These are phyloP conservation scores for Nettapus auritus DNA, from an alignment of 2,113 vertebrate species.

Conservation along the genomic window DNA sequence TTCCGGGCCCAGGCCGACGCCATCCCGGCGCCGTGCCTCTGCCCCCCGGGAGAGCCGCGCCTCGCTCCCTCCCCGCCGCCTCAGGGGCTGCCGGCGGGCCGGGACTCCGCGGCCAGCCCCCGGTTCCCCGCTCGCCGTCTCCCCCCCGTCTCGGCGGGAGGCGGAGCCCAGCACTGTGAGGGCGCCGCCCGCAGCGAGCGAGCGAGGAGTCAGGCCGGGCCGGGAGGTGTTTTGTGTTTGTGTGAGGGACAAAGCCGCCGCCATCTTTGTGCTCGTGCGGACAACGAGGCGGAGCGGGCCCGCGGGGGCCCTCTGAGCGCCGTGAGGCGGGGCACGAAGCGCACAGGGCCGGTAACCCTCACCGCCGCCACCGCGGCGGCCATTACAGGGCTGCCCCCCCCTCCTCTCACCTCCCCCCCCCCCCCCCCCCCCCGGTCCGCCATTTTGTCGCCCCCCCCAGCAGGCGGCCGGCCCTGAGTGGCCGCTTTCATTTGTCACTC, in stretches of 20 bases:
- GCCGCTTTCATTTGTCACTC: background rate
- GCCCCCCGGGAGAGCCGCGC: background rate
- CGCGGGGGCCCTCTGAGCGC: background rate
- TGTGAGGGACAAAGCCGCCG: background rate
- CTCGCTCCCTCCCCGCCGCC: background rate
- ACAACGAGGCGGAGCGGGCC: background rate
- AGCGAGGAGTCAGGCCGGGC: too few species aligned
- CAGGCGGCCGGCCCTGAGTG: background rate
- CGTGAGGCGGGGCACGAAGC: background rate
- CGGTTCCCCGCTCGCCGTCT: too few species aligned
- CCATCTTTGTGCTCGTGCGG: background rate
- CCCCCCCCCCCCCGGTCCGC: too few species aligned
- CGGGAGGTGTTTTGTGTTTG: too few species aligned
- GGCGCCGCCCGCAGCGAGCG: too few species aligned
- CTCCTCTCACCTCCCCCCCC: rapidly evolving
- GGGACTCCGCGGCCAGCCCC: too few species aligned
- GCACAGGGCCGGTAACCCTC: too few species aligned
- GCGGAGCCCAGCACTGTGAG: too few species aligned
- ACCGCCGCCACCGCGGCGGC: background rate
- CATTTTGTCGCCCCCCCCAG: background rate
- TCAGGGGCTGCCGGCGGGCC: too few species aligned
- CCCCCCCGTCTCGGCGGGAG: too few species aligned
- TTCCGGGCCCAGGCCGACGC: background rate
- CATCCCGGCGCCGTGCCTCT: background rate
- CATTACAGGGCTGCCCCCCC: background rate